Percentiles rank a stretch among this genome's conserved stretches.
Conservation (phyloP, 2,113 vertebrate genomes). For the Morone chrysops region DNA sequence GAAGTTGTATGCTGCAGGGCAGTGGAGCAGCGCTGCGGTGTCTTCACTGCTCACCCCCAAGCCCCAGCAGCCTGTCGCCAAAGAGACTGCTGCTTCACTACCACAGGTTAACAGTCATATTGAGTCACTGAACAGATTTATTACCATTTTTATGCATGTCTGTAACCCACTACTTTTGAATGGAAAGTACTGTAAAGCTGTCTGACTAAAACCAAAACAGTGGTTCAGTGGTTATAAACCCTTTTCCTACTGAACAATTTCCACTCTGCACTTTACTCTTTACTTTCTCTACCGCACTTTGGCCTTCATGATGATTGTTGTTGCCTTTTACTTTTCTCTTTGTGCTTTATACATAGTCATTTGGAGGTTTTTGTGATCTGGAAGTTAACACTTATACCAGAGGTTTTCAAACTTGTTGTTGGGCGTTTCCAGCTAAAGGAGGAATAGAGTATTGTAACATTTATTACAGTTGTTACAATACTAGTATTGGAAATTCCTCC, state of each 20-base stretch:
- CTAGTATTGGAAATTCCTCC: too few species aligned
- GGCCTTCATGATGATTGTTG: neutral
- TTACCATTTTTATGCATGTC: neutral
- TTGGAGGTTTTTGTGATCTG: neutral
- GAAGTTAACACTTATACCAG: neutral
- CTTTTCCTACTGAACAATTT: constrained; percentile 18
- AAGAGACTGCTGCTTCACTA: constrained; percentile 31
- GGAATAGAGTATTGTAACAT: too few species aligned
- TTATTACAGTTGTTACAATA: too few species aligned
- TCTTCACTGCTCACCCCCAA: constrained; percentile 82
- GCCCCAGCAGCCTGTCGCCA: constrained; percentile 44
- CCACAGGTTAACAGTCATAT: constrained; percentile 58
- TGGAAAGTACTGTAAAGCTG: neutral
- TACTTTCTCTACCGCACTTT: neutral
- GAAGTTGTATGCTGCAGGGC: constrained; percentile 79
- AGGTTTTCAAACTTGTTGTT: too few species aligned
- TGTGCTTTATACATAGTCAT: neutral
- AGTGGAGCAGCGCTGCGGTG: constrained; percentile 77
- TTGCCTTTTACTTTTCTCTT: neutral
- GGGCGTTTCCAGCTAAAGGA: too few species aligned
- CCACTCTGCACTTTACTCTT: neutral
- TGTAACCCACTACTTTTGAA: neutral
- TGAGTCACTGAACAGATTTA: neutral
- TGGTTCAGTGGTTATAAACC: neutral
- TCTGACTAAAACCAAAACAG: constrained; percentile 47